These are phyloP conservation scores for Littorina saxatilis DNA, from an alignment of 1,140 invertebrate genomes.

Conservation along the genomic window DNA sequence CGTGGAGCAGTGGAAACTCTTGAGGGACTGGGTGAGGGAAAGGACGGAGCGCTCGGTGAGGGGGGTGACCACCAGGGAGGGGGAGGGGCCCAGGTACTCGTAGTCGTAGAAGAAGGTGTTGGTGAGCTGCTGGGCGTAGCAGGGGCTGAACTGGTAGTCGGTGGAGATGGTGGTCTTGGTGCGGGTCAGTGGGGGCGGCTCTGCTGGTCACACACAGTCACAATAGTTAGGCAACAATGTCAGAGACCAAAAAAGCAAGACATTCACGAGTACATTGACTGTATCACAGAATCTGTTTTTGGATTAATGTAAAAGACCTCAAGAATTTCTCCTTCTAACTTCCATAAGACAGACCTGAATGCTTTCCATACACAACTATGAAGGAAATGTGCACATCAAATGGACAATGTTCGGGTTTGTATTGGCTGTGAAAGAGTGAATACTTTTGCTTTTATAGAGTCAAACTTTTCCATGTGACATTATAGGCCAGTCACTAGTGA, in stretches of 20 bases:
- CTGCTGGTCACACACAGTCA: constrained; percentile 40
- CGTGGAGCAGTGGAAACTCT: constrained; percentile 69
- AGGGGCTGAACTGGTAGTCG: constrained; percentile 69
- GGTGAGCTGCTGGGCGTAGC: constrained; percentile 67
- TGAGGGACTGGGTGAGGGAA: constrained; percentile 68
- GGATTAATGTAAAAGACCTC: too few species aligned
- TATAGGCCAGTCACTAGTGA: too few species aligned
- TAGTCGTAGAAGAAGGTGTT: constrained; percentile 71
- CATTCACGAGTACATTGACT: background rate
- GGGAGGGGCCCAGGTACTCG: constrained; percentile 69
- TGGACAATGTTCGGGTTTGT: too few species aligned
- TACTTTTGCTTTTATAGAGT: too few species aligned
- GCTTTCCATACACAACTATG: too few species aligned
- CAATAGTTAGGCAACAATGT: background rate
- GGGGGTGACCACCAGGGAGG: constrained; percentile 65
- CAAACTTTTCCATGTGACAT: too few species aligned
- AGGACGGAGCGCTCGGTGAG: constrained; percentile 71
- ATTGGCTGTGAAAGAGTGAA: too few species aligned
- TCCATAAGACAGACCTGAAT: too few species aligned
- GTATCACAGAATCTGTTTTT: background rate
- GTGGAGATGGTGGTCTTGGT: constrained; percentile 67
- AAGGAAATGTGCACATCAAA: too few species aligned
- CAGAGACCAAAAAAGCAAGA: background rate
- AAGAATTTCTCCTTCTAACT: too few species aligned
- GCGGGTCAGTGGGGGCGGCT: constrained; percentile 52